Evolutionary conservation across 2,797 vertebrate genomes (phyloP).

Genomic region (Harpagifer antarcticus): DNA sequence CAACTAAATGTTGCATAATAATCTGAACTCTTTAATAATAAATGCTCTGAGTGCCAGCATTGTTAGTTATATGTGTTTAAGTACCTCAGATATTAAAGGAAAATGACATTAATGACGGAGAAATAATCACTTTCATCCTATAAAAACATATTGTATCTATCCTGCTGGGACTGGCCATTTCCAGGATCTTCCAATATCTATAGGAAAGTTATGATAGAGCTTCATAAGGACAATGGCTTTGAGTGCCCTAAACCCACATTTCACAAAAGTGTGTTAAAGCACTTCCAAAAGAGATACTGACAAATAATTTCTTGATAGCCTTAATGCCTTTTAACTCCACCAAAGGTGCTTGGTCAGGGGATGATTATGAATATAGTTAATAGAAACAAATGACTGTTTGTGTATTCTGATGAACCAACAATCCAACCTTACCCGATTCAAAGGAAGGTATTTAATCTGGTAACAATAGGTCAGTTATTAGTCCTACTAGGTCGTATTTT

Average conservation of each 20-base stretch:
- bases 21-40: neutral
- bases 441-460: neutral
- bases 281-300: neutral
- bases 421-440: too few species aligned
- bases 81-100: too few species aligned
- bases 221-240: conserved; percentile 6
- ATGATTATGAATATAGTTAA: neutral
- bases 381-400: neutral
- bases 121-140: conserved; percentile 10
- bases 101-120: neutral
- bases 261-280: neutral
- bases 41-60: neutral
- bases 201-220: conserved; percentile 1
- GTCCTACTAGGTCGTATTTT: neutral
- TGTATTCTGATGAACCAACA: neutral
- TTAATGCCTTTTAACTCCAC: neutral
- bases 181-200: neutral
- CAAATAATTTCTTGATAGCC: accelerated
- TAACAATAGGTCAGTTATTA: neutral
- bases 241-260: neutral
- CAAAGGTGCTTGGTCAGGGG: neutral
- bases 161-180: conserved; percentile 1
- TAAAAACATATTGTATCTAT: neutral
- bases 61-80: neutral
- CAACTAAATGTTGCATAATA: neutral